phyloP scores from a whole-genome alignment of 2,113 vertebrate genomes.

The Epinephelus lanceolatus region DNA sequence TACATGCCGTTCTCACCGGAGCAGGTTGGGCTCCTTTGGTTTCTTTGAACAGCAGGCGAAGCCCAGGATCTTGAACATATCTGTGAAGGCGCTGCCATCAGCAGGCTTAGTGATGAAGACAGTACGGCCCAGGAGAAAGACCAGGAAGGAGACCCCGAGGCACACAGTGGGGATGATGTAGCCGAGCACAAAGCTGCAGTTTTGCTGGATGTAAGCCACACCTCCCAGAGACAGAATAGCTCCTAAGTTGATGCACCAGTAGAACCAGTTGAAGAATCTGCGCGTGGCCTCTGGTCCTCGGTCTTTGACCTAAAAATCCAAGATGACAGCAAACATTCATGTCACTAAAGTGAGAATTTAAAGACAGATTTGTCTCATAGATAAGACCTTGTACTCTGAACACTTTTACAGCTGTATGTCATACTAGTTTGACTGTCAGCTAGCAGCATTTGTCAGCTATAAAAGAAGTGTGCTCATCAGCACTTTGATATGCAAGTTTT shows the following conservation, averaged over 20 bases:
- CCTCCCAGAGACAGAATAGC: slow-evolving; percentile 94
- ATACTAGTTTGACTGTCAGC: neutral
- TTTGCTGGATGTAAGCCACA: slow-evolving; percentile 96
- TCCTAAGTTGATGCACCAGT: slow-evolving; percentile 98
- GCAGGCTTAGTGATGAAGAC: slow-evolving; percentile 95
- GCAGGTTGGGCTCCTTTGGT: slow-evolving; percentile 68
- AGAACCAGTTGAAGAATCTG: slow-evolving; percentile 99
- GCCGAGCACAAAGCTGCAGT: slow-evolving; percentile 88
- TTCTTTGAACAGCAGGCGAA: slow-evolving; percentile 87
- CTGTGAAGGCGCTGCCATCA: slow-evolving; percentile 95
- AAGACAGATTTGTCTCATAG: neutral
- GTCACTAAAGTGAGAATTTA: neutral
- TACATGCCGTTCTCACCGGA: slow-evolving; percentile 71
- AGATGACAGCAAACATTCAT: neutral
- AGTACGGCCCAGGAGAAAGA: slow-evolving; percentile 90
- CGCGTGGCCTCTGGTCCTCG: slow-evolving; percentile 94
- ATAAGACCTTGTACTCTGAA: neutral
- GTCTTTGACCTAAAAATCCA: slow-evolving; percentile 90
- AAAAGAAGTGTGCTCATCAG: neutral
- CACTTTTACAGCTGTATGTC: neutral
- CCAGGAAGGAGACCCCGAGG: slow-evolving; percentile 91
- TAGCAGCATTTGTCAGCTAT: neutral
- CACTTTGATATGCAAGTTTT: neutral
- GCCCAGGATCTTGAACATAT: slow-evolving; percentile 89
- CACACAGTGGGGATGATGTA: slow-evolving; percentile 92